Evolutionary conservation across 1,140 invertebrate genomes (phyloP), one percentile per base, ranked within the genome.

Genomic region (Ostrea denselamellosa): DNA sequence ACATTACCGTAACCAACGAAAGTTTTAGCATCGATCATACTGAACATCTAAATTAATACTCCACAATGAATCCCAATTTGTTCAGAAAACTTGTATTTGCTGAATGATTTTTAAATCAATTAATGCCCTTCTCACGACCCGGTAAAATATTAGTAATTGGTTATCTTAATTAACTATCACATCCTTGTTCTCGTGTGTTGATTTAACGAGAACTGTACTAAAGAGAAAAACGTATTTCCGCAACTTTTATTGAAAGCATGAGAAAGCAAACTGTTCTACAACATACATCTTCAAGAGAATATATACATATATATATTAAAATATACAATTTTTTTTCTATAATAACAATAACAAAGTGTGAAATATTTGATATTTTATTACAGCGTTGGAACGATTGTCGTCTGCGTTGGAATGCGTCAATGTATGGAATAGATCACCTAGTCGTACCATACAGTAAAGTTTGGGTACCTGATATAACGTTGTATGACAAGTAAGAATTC

Each of bases 401-500:
- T 56, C 89, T 96, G 19, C 88, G 54, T 12, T 96, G 96, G 96
- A 94, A 96, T 90, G 94, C 95, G 7, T 87, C 88, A 25, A 92
- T 95, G 25, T 96, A 94, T 91, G 94, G 92, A n/a, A 90, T 96
- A 9, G 92, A 92, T 56, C 94, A 93, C n/a, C 92, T 96, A n/a
- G 92, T 95, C 7, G 89, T 96, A 9, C 95, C 95, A 2, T 95
- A 94, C 84, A 92, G 95, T 34, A 94, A 92, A 85, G 93, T 96
- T 25, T 96, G 96, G 96, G 91, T 95, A 2, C 96, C 96, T 0
- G 95, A 96, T 87, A 95, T 96, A 86, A 95, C 96, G 2, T 91
- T 96, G 7, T 96, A 96, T 91, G 96, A 96, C 91, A 96, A 95
- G 96, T 96, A 96, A 97, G 91, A 17, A 56, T 82, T 28, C 25